Evolutionary conservation across 2,113 vertebrate species (phyloP).

Genomic region (Hystrix brachyura): DNA sequence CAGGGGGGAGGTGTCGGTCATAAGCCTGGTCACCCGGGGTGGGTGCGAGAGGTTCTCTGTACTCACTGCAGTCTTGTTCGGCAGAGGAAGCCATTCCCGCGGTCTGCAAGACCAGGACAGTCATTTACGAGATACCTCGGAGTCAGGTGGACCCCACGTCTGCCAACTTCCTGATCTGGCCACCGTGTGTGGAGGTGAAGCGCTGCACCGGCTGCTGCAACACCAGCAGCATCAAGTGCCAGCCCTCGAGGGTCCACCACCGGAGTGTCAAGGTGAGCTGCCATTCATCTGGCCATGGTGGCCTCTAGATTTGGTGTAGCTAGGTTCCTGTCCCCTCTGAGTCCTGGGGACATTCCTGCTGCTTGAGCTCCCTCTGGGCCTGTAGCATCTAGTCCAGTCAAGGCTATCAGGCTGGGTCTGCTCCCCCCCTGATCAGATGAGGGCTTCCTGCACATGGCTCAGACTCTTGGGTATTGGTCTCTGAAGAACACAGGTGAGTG

Average conservation of each 20-base stretch:
- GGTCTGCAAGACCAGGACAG: conserved; percentile 96
- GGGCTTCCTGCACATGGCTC: no score
- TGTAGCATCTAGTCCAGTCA: not conserved
- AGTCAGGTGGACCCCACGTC: conserved; percentile 99
- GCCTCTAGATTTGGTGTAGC: not conserved
- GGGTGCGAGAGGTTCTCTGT: not conserved
- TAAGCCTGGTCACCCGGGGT: not conserved
- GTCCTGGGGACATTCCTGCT: not conserved
- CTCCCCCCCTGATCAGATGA: not conserved
- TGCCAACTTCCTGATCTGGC: conserved; percentile 99
- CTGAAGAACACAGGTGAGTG: not conserved
- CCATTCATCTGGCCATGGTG: rapidly evolving
- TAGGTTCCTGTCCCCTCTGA: not conserved
- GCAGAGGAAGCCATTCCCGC: conserved; percentile 97
- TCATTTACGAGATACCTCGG: conserved; percentile 99
- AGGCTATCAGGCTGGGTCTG: not conserved
- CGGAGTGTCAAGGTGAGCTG: conserved; percentile 96
- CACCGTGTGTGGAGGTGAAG: conserved; percentile 98
- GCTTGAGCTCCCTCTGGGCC: not conserved
- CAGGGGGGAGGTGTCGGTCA: not conserved
- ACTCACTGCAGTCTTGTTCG: not conserved
- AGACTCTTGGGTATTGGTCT: not conserved
- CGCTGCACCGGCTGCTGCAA: conserved; percentile 99
- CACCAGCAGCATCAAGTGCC: conserved; percentile 97
- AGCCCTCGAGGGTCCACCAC: conserved; percentile 95